These are phyloP conservation scores for Aegypius monachus DNA, from an alignment of 2,113 vertebrate species.

Conservation along the genomic window DNA sequence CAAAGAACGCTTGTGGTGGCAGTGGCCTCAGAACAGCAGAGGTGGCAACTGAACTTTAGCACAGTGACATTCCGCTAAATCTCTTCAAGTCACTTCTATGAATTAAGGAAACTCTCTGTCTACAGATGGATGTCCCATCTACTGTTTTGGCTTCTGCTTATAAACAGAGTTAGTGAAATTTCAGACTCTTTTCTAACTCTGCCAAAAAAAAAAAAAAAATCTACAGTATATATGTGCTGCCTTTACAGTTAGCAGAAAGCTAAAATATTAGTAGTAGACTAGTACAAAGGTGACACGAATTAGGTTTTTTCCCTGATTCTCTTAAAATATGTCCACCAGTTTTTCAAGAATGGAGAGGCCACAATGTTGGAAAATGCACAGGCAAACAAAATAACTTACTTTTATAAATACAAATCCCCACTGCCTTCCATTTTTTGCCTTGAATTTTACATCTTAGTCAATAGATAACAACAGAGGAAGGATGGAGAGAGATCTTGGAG, in stretches of 20 bases:
- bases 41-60: neutral
- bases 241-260: neutral
- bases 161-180: neutral
- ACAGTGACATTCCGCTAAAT: neutral
- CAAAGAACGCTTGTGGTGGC: neutral
- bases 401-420: neutral
- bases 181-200: neutral
- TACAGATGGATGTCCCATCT: neutral
- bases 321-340: neutral
- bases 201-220: neutral
- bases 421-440: neutral
- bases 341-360: neutral
- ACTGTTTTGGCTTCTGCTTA: neutral
- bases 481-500: neutral
- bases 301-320: neutral
- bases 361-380: neutral
- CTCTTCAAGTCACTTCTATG: neutral
- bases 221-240: neutral
- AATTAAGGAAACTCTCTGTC: neutral
- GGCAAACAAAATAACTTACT: neutral
- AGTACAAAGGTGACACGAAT: neutral
- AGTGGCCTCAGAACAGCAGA: neutral
- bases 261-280: neutral
- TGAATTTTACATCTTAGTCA: neutral
- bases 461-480: neutral